Conservation (phyloP, 2,888 invertebrate genomes). For the Mylabris sibirica region DNA sequence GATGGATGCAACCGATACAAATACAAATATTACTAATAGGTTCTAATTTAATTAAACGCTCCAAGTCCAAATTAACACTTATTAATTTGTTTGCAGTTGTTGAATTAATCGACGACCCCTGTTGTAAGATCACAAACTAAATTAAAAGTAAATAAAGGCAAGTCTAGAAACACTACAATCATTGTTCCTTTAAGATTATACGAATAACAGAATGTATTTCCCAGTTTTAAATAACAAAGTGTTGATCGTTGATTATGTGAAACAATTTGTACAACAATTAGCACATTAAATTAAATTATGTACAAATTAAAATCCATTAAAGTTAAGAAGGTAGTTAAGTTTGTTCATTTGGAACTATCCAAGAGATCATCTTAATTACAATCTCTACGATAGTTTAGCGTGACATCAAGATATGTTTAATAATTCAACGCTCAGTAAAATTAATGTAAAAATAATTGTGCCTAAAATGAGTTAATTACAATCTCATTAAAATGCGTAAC, state of each 20-base stretch:
- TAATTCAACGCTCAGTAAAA: constrained; percentile 54
- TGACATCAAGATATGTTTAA: constrained; percentile 53
- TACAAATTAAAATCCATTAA: constrained; percentile 44
- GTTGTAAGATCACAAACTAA: constrained; percentile 3
- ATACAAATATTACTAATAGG: constrained; percentile 48
- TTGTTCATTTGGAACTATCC: constrained; percentile 60
- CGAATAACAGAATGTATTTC: not conserved
- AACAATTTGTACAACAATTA: constrained; percentile 43
- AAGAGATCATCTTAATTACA: constrained; percentile 57
- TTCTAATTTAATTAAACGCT: constrained; percentile 55
- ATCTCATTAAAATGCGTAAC: constrained; percentile 57
- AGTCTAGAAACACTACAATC: not conserved
- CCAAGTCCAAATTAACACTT: constrained; percentile 52
- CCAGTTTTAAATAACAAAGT: not conserved
- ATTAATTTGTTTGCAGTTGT: constrained; percentile 51
- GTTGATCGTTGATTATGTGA: not conserved
- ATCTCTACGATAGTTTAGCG: constrained; percentile 52
- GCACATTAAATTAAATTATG: constrained; percentile 46
- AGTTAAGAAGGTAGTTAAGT: constrained; percentile 49
- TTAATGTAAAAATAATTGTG: constrained; percentile 61
- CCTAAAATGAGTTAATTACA: constrained; percentile 57
- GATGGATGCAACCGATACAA: constrained; percentile 14
- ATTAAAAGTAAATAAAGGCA: constrained; percentile 10
- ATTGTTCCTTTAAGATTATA: not conserved
- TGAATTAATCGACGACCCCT: constrained; percentile 45